Conservation (phyloP, 1,140 invertebrate genomes). For the Popillia japonica region DNA sequence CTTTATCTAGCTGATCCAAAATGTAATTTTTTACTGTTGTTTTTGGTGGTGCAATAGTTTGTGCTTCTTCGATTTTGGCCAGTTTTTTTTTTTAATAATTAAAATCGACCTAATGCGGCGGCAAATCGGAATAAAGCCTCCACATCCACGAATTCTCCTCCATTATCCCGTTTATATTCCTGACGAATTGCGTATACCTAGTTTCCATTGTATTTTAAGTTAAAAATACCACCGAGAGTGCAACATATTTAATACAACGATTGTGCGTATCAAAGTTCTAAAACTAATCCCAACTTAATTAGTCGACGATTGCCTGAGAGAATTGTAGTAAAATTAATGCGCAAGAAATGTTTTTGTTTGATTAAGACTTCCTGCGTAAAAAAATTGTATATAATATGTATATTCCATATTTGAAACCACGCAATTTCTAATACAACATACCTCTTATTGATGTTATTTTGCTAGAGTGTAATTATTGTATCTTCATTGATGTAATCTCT, state of each 20-base stretch:
- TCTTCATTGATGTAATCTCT: slow-evolving; percentile 4
- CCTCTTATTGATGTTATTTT: slow-evolving; percentile 10
- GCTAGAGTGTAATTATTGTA: background rate
- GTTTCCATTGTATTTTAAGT: no score
- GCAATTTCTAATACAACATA: background rate
- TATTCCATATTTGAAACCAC: background rate
- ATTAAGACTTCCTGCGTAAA: no score
- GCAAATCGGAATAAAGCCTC: background rate
- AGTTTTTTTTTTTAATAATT: no score
- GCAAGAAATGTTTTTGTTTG: no score
- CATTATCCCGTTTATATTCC: background rate
- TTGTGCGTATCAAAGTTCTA: slow-evolving; percentile 25
- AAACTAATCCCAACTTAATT: background rate
- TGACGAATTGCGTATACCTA: no score
- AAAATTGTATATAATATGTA: background rate
- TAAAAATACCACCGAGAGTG: background rate
- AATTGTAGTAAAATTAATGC: background rate
- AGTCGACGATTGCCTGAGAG: background rate
- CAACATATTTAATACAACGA: background rate
- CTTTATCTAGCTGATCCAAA: no score
- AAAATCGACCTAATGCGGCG: no score
- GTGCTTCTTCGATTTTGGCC: no score
- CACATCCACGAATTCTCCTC: background rate
- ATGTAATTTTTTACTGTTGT: no score
- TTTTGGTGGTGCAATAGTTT: no score